Base-by-base conservation (phyloP, 2,797 vertebrate genomes). In the Decapterus maruadsi region DNA sequence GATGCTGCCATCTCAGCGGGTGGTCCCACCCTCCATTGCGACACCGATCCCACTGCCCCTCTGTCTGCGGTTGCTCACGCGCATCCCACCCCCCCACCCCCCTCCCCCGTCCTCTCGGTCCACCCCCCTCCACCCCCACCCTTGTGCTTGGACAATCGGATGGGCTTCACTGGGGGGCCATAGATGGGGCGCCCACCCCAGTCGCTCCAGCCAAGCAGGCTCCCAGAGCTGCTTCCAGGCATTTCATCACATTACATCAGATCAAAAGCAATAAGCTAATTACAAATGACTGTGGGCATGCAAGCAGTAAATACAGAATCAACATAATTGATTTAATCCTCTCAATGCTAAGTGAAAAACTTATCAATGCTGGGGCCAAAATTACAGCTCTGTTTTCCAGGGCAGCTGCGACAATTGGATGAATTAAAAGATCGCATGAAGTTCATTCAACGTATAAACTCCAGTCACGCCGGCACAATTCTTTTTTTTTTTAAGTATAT, bases 211-310 rank as follows among this genome's bases (percentile, higher is more conserved):
- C 90, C 92, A 89, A 92, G 82, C 70, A 22, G 86, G 58, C 90
- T 92, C 91, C 84, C 90, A 75, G 84, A 83, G 82, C 84, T 55
- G 90, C 91, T 87, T 78, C 75, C 76, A 87, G 88, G 81, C 90
- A 92, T 93, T 94, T 95, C 93, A 94, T 95, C 92, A 89, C 91
- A 95, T 95, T 94, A 95, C 94, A 94, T 91, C 91, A 93, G 93
- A 95, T 95, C 94, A 95, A 95, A 95, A 95, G 93, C 94, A 95
- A 95, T 95, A 95, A 95, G 94, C 95, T 95, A 95, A 96, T 95
- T 96, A 95, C 94, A 92, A 94, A 93, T 61, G 88, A 93, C 92
- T 90, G 91, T 88, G 90, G 90, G 86, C 89, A 89, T 80, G 83
- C 90, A 84, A 89, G 94, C 93, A 93, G 90, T 95, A 95, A 96